Percentiles rank a stretch among this genome's conserved stretches.
phyloP scores from a whole-genome alignment of 2,113 vertebrate genomes.

The Plotosus lineatus region DNA sequence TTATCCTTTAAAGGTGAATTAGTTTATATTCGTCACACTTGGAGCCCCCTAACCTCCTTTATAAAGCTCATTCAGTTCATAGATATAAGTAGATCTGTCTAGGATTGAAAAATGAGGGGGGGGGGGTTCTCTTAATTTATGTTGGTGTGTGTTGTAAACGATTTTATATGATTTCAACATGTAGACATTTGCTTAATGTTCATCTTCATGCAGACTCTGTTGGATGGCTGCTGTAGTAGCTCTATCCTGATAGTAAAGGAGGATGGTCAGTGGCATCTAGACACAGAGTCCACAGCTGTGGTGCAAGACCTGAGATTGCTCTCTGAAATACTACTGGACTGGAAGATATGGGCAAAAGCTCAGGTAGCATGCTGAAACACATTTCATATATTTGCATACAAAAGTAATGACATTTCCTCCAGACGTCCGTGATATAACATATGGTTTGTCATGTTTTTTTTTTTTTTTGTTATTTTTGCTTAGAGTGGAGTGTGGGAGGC shows the following conservation, averaged over 20 bases:
- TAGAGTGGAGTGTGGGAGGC: conserved; percentile 92
- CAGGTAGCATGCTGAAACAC: conserved; percentile 62
- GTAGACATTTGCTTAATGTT: not conserved
- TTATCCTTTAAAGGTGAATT: not conserved
- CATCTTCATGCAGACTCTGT: conserved; percentile 75
- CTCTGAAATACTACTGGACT: conserved; percentile 89
- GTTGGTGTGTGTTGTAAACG: not conserved
- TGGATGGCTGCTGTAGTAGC: conserved; percentile 89
- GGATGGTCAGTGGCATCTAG: conserved; percentile 80
- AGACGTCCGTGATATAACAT: not conserved
- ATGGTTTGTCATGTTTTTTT: not conserved
- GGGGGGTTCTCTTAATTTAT: too few relatives aligned
- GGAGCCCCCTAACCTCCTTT: not conserved
- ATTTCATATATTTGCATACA: not conserved
- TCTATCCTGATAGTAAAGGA: conserved; percentile 79
- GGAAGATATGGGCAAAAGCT: conserved; percentile 96
- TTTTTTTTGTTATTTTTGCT: too few relatives aligned
- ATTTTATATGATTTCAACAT: conserved; percentile 9
- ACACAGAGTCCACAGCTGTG: conserved; percentile 81
- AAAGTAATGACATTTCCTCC: not conserved
- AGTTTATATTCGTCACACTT: not conserved
- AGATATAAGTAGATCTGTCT: not conserved
- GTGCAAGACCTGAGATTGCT: conserved; percentile 88
- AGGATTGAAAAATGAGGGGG: too few relatives aligned
- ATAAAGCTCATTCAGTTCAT: not conserved